A percentile compares a stretch with the other conserved stretches of the same genome.
phyloP scores from a whole-genome alignment of 2,113 vertebrate genomes.

The Neotragus pygmaeus region DNA sequence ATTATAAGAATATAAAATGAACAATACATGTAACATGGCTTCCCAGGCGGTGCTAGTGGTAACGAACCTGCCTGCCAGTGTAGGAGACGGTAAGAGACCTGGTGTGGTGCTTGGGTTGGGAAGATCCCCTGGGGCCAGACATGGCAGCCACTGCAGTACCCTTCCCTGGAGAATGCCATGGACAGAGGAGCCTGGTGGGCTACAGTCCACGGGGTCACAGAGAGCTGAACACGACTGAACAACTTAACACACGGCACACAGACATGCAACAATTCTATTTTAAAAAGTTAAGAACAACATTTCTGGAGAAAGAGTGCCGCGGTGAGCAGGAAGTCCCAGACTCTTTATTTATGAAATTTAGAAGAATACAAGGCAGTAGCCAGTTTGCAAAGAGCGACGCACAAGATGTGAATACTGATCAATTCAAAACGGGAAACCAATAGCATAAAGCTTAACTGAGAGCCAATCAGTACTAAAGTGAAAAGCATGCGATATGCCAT shows the following conservation, averaged over 20 bases:
- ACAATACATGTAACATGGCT: neutral
- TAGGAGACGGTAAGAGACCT: neutral
- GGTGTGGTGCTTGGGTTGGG: neutral
- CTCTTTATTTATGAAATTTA: neutral
- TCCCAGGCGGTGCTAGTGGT: neutral
- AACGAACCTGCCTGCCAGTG: neutral
- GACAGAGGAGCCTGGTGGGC: neutral
- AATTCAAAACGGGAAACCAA: neutral
- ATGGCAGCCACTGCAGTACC: neutral
- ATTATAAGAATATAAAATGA: neutral
- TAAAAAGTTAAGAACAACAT: neutral
- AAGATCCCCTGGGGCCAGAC: neutral
- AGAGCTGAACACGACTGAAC: neutral
- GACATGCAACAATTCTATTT: neutral
- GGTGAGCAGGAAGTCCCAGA: neutral
- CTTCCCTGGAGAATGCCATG: neutral
- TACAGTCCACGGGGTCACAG: neutral
- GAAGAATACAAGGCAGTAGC: neutral
- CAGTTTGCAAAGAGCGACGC: neutral
- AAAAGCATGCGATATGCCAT: conserved; percentile 20
- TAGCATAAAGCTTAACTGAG: neutral
- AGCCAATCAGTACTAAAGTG: neutral
- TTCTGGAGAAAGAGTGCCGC: neutral
- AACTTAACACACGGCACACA: neutral
- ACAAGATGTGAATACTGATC: neutral